phyloP scores from a whole-genome alignment of 2,113 vertebrate species.

The Halichoerus grypus region DNA sequence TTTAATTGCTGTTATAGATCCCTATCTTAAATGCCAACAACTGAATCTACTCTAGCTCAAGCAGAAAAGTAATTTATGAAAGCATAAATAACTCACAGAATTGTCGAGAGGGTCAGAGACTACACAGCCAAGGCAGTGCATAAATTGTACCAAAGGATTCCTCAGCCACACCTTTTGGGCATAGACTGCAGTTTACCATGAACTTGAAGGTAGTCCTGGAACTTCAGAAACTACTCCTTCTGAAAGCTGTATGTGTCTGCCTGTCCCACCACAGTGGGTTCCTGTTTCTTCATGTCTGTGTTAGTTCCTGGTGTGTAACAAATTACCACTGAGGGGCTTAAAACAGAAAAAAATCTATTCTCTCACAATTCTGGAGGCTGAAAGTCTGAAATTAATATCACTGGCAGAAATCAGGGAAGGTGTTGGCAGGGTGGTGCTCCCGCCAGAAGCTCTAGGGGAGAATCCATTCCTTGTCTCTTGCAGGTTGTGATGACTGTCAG shows the following conservation, averaged over 20 bases:
- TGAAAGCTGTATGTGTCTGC: not conserved
- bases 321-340: not conserved
- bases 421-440: not conserved
- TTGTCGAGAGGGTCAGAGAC: not conserved
- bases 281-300: not conserved
- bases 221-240: not conserved
- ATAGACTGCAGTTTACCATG: not conserved
- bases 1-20: not conserved
- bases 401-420: not conserved
- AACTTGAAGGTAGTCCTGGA: not conserved
- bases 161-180: not conserved
- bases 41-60: not conserved
- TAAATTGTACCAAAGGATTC: not conserved
- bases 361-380: not conserved
- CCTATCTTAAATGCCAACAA: not conserved
- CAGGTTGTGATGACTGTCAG: not conserved
- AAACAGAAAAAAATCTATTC: slow-evolving; percentile 8
- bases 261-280: not conserved
- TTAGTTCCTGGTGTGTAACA: not conserved
- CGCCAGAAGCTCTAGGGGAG: not conserved
- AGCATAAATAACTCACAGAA: not conserved
- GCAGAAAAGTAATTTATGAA: slow-evolving; percentile 27
- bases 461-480: not conserved
- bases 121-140: not conserved
- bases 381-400: not conserved